Conservation (phyloP, 2,113 vertebrate species). For the Mystacornis crossleyi region DNA sequence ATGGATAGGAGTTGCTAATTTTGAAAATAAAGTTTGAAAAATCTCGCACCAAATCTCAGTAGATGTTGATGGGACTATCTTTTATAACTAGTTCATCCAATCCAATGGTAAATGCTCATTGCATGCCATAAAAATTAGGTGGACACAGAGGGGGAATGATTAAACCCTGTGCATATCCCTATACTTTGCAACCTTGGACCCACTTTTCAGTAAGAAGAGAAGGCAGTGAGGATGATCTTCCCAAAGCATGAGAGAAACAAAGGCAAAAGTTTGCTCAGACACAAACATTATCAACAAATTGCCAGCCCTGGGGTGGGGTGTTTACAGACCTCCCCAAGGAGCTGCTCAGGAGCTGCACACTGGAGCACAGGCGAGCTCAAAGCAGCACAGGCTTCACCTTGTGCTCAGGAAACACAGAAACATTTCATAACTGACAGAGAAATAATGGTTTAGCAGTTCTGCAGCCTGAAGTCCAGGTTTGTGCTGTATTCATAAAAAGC, state of each 20-base stretch:
- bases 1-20: not conserved
- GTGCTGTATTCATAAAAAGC: not conserved
- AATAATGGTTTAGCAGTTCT: not conserved
- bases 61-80: not conserved
- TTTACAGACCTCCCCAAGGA: not conserved
- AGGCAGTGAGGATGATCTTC: not conserved
- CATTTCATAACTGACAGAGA: not conserved
- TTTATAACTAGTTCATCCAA: not conserved
- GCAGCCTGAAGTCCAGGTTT: not conserved
- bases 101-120: not conserved
- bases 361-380: fast-evolving
- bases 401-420: not conserved
- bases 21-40: not conserved
- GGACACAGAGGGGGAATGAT: not conserved
- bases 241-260: not conserved
- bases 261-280: not conserved
- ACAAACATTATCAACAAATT: not conserved
- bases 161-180: not conserved
- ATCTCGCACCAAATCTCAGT: not conserved
- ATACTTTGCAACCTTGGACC: not conserved
- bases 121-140: not conserved
- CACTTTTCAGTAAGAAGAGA: not conserved
- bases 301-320: fast-evolving
- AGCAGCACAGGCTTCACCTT: not conserved
- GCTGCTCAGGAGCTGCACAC: not conserved